A percentile compares a stretch with the other conserved stretches of the same genome.
Conservation (phyloP, 2,797 vertebrate species). For the Glossophaga mutica region DNA sequence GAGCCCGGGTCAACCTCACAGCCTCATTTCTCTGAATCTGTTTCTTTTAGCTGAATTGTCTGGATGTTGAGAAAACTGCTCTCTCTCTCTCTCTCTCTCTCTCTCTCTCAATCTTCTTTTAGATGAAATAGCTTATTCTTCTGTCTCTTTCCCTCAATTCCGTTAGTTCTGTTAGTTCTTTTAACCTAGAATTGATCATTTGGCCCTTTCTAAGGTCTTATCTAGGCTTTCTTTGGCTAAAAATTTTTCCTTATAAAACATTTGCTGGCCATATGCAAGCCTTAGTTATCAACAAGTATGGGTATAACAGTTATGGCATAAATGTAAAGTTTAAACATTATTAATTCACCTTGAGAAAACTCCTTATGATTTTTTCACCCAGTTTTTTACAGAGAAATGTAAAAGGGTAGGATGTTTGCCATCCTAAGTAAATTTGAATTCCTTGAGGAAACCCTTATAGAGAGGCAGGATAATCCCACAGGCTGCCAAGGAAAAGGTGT, state of each 20-base stretch:
- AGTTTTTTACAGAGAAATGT: background rate
- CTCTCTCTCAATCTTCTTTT: background rate
- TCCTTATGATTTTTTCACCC: background rate
- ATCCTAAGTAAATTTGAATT: constrained; percentile 3
- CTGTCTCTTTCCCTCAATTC: background rate
- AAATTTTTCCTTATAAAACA: constrained; percentile 27
- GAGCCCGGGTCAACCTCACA: background rate
- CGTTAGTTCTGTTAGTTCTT: constrained; percentile 2
- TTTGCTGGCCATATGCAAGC: background rate
- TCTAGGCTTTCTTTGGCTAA: background rate
- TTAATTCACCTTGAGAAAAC: background rate
- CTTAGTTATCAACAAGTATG: background rate
- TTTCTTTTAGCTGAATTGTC: background rate
- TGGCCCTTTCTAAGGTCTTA: background rate
- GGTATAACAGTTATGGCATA: background rate
- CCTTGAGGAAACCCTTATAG: background rate
- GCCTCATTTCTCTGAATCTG: background rate
- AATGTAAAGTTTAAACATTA: background rate
- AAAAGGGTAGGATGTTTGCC: background rate
- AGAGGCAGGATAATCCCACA: background rate
- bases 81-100: background rate
- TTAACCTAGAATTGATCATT: background rate
- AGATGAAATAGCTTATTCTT: background rate
- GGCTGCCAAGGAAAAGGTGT: background rate
- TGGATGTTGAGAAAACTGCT: background rate